These are phyloP conservation scores for Tangara arthus DNA, from an alignment of 2,797 vertebrate genomes.

Conservation along the genomic window DNA sequence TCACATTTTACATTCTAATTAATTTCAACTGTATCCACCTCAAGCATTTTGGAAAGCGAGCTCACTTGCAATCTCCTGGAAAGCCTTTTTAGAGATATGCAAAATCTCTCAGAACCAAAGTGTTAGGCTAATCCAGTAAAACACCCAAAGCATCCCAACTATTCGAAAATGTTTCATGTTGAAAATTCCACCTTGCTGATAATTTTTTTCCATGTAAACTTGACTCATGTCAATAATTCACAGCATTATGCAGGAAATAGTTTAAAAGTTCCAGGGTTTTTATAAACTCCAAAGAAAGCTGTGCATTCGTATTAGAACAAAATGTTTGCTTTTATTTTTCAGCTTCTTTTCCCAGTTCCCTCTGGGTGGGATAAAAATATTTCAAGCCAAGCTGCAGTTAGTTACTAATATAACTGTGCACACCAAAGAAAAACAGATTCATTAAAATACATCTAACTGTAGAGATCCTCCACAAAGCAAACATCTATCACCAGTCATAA, in stretches of 20 bases:
- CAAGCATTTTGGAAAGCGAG: not conserved
- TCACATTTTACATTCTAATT: not conserved
- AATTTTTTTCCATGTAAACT: not conserved
- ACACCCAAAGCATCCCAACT: not conserved
- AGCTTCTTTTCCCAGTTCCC: not conserved
- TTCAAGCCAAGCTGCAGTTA: not conserved
- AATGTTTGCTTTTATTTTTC: not conserved
- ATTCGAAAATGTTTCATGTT: not conserved
- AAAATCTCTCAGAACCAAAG: not conserved
- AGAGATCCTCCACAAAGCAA: not conserved
- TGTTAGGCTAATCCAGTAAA: not conserved
- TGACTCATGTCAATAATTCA: not conserved
- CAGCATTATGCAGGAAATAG: not conserved
- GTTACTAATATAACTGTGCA: not conserved
- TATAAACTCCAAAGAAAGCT: not conserved
- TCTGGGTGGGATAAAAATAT: not conserved
- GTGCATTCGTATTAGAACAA: not conserved
- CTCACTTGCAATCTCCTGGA: not conserved
- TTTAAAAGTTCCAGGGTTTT: not conserved
- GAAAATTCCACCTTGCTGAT: not conserved
- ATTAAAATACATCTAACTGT: not conserved
- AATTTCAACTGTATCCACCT: not conserved
- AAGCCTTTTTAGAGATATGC: not conserved
- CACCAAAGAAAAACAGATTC: not conserved
- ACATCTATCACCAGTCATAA: not conserved